Evolutionary conservation across 2,797 vertebrate species (phyloP), one percentile per base, ranked within the genome.

Genomic region (Mastacembelus armatus): DNA sequence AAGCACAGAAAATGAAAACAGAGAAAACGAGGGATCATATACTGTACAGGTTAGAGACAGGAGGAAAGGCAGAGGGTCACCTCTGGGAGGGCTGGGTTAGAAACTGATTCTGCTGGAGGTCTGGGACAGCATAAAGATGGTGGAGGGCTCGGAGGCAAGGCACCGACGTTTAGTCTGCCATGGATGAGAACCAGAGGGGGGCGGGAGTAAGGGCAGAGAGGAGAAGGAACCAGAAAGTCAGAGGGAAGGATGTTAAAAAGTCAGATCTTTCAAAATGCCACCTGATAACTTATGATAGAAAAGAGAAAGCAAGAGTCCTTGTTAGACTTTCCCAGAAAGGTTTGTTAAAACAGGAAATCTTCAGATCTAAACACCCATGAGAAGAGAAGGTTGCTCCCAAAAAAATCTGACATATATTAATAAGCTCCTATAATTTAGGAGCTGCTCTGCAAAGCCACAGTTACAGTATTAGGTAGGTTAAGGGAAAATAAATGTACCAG

Each of bases 51-150:
- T n/a, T 8, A 16, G 48, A 57, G 57, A 36, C 16, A 19, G 66
- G 59, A 77, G 79, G 74, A 52, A 68, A 80, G 74, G 59, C 33
- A 66, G 74, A 72, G 75, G 88, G 76, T 92, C 90, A 92, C 90
- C 90, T 91, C 83, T 27, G 52, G 63, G 58, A 73, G 78, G 72
- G 73, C 70, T 16, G 80, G 82, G 78, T 92, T 92, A 99, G 95
- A 97, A 98, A 98, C 95, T 97, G 89, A 99, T 94, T 96, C 95
- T 95, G 95, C 95, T 97, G 92, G 98, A 96, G 92, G 96, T 98
- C 95, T 98, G 97, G 91, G 98, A 98, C 92, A 99, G 96, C 97
- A 99, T 98, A 95, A 99, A 99, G 95, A 99, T 96, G 96, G 97
- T 97, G 90, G 98, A 96, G 92, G 97, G 98, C 92, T 98, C 96